These are phyloP conservation scores for Argyrosomus regius DNA, from an alignment of 2,797 vertebrate genomes.

Conservation along the genomic window DNA sequence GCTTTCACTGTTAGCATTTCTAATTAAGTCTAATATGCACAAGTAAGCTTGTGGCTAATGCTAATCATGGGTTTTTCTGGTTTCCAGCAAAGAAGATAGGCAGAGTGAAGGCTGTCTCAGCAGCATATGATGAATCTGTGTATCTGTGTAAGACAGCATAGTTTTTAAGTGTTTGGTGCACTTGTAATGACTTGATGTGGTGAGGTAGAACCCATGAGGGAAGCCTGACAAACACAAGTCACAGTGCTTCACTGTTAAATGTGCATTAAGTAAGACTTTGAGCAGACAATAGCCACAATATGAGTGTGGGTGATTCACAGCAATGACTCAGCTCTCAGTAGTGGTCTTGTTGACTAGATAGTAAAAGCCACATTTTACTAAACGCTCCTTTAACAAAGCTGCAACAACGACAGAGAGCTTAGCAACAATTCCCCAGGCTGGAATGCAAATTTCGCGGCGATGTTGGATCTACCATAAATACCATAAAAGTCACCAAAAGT, in stretches of 20 bases:
- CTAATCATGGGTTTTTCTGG: neutral
- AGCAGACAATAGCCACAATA: neutral
- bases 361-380: neutral
- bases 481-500: conserved; percentile 2
- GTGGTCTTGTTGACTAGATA: neutral
- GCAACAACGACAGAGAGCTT: neutral
- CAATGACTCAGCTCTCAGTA: neutral
- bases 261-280: neutral
- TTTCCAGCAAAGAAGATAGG: neutral
- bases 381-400: neutral
- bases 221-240: neutral
- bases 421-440: conserved; percentile 5
- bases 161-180: neutral
- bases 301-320: neutral
- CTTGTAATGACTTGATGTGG: neutral
- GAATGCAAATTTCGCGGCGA: conserved; percentile 29
- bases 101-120: neutral
- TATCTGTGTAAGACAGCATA: neutral
- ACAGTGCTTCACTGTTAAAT: conserved; percentile 13
- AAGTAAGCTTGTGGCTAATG: neutral
- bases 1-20: neutral
- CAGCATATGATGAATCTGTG: neutral
- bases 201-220: conserved; percentile 23
- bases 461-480: neutral
- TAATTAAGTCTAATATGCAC: neutral